Evolutionary conservation across 37 sponge, comb jelly and placozoan species (phyloP).

Genomic region (Eunapius fragilis): DNA sequence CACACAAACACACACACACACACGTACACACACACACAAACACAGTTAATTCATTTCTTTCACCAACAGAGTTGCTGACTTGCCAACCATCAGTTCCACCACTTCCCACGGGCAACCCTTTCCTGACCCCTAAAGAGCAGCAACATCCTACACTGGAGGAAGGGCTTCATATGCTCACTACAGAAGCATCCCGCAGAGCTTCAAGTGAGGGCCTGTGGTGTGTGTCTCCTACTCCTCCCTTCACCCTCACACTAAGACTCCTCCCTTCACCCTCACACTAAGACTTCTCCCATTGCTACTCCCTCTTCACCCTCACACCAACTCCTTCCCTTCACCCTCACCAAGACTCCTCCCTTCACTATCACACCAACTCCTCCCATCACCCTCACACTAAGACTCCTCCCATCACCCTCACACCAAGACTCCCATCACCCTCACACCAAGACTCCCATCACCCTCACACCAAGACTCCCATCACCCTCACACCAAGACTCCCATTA

Average conservation of each 20-base stretch:
- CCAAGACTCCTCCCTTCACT: background rate
- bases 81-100: background rate
- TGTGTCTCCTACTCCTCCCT: background rate
- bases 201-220: constrained; percentile 28
- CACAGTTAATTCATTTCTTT: background rate
- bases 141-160: constrained; percentile 48
- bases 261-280: too few species aligned
- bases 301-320: background rate
- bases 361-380: too few species aligned
- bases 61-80: constrained; percentile 11
- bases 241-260: too few species aligned
- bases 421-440: background rate
- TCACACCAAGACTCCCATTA: background rate
- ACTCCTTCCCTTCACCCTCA: background rate
- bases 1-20: background rate
- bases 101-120: constrained; percentile 58
- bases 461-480: too few species aligned
- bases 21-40: background rate
- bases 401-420: too few species aligned
- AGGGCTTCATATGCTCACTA: constrained; percentile 57
- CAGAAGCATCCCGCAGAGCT: constrained; percentile 50
- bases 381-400: too few species aligned
- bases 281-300: background rate
- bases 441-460: too few species aligned
- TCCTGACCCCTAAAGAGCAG: constrained; percentile 32